phyloP scores from a whole-genome alignment of 2,113 vertebrate species.

The Takifugu flavidus region DNA sequence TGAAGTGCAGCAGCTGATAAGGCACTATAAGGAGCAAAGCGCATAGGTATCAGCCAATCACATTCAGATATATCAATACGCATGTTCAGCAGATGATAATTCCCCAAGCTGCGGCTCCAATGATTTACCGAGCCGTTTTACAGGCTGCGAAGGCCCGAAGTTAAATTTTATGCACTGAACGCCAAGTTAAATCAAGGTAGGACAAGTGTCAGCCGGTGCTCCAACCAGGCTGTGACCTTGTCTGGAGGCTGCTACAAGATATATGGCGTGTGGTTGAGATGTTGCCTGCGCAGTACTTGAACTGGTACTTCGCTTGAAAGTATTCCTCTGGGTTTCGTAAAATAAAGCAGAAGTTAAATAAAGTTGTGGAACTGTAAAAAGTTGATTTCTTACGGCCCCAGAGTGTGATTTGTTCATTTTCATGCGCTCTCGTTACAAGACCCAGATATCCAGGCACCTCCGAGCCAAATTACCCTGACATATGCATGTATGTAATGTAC shows the following conservation, averaged over 20 bases:
- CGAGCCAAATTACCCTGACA: not conserved
- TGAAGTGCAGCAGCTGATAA: too few relatives aligned
- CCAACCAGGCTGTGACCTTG: constrained; percentile 9
- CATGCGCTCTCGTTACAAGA: constrained; percentile 9
- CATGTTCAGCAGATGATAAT: constrained; percentile 1
- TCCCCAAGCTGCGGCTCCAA: constrained; percentile 26
- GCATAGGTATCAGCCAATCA: too few relatives aligned
- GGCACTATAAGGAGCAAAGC: too few relatives aligned
- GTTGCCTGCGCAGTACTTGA: not conserved
- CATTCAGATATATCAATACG: too few relatives aligned
- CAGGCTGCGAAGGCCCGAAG: not conserved
- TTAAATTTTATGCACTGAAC: not conserved
- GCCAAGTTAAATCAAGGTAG: not conserved
- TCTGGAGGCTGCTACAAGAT: constrained; percentile 3
- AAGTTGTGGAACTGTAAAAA: constrained; percentile 2
- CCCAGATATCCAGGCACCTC: constrained; percentile 10
- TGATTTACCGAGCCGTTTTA: constrained; percentile 2
- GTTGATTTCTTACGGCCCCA: not conserved
- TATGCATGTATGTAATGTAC: not conserved
- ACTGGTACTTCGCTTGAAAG: not conserved
- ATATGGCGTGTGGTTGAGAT: not conserved
- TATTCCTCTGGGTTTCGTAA: constrained; percentile 8
- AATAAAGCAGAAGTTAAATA: constrained; percentile 9
- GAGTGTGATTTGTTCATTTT: not conserved
- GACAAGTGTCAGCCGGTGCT: constrained; percentile 9